Evolutionary conservation across 2,797 vertebrate genomes (phyloP).

Genomic region (Anabacerthia variegaticeps): DNA sequence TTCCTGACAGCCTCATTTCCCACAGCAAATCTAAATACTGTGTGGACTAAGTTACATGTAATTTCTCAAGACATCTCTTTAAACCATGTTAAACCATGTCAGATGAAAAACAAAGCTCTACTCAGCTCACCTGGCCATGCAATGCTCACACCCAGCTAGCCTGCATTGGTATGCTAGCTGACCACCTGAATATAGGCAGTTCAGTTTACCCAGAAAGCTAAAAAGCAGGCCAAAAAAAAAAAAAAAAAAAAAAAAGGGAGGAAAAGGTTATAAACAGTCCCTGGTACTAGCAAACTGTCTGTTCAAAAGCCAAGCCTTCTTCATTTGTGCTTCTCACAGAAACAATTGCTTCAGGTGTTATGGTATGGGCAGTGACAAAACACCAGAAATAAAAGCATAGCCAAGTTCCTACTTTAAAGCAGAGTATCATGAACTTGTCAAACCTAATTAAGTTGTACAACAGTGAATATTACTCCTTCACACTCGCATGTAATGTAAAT

Average conservation of each 20-base stretch:
- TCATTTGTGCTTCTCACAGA: neutral
- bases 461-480: neutral
- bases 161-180: neutral
- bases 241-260: neutral
- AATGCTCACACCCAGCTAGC: neutral
- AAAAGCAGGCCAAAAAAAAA: neutral
- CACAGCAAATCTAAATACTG: neutral
- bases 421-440: neutral
- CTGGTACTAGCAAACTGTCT: neutral
- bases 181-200: accelerated
- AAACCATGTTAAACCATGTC: accelerated
- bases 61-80: neutral
- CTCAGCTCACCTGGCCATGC: neutral
- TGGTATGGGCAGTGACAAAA: neutral
- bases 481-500: accelerated
- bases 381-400: neutral
- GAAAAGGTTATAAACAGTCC: neutral
- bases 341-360: neutral
- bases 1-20: neutral
- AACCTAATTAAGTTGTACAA: neutral
- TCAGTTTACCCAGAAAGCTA: neutral
- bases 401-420: neutral
- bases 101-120: neutral
- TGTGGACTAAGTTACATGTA: neutral
- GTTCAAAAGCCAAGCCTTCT: neutral